Evolutionary conservation across 2,113 vertebrate genomes (phyloP).

Genomic region (Acrocephalus arundinaceus): DNA sequence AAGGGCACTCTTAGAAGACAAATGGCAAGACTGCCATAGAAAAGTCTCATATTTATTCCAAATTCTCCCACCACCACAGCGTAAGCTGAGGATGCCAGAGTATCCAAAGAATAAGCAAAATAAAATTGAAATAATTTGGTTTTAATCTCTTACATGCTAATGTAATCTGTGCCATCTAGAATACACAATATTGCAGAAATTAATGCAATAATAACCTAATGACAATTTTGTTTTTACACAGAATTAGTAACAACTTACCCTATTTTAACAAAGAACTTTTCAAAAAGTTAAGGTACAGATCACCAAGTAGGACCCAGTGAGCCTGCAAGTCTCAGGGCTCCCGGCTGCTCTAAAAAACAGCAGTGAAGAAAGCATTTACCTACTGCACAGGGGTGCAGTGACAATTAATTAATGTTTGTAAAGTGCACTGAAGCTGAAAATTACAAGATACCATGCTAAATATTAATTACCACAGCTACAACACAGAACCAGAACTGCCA

Average conservation of each 20-base stretch:
- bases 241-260: conserved; percentile 31
- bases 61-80: neutral
- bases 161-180: conserved; percentile 15
- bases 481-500: neutral
- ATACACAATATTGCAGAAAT: conserved; percentile 34
- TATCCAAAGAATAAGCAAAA: conserved; percentile 10
- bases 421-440: conserved; percentile 52
- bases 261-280: conserved; percentile 45
- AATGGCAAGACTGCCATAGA: neutral
- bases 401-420: conserved; percentile 65
- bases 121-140: conserved; percentile 32
- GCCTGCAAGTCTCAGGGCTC: neutral
- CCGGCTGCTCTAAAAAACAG: neutral
- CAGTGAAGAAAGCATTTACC: conserved; percentile 32
- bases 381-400: conserved; percentile 24
- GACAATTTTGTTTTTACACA: conserved; percentile 16
- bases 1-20: neutral
- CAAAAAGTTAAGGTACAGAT: neutral
- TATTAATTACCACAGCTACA: conserved; percentile 55
- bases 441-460: conserved; percentile 56
- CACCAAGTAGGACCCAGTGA: neutral
- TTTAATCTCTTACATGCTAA: conserved; percentile 50
- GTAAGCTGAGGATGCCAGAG: neutral
- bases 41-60: conserved; percentile 18
- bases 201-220: conserved; percentile 34